Base-by-base conservation (phyloP, 2,113 vertebrate genomes). In the Elachura formosa region DNA sequence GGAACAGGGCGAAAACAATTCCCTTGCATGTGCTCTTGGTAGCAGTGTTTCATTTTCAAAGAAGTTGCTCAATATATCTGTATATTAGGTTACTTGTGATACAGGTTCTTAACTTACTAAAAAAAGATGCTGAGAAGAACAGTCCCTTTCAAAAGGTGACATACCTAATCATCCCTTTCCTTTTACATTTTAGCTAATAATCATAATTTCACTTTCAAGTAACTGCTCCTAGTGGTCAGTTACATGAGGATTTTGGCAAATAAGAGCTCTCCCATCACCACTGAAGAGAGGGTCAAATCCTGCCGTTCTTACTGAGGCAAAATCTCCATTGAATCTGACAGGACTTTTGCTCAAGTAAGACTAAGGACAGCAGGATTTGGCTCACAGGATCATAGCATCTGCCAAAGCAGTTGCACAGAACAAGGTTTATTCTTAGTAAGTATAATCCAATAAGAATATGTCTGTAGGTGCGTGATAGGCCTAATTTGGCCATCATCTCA, bases 381-480 rank as follows among this genome's bases (percentile, higher is more conserved):
- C 96, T 96, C 96, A 96, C 71, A 96, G 84, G 95, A 96, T 96
- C 94, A 89, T 90, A 96, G 90, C 46, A 89, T 89, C 96, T 97
- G 95, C 96, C 96, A 96, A 97, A 97, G 96, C 90, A 96, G 84
- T 97, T 94, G 90, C 90, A 95, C 52, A 95, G 93, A 96, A 96
- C 96, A 69, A 93, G 96, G 94, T 96, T 96, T 96, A 96, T 97
- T 97, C 95, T 97, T 97, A 97, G 96, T 82, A 97, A 96, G 81
- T 95, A 96, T 97, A 97, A 97, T 97, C 97, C 97, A 96, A 93
- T 97, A 94, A 96, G 94, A 97, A 96, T 97, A 96, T 97, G 94
- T 97, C 90, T 97, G 95, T 95, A 96, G 96, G 91, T 97, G 76
- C 74, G 38, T 94, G 96, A 96, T 97, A 97, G 87, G 45, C 74